Evolutionary conservation across 92 coral and sea anemone species (phyloP), one percentile per base, ranked within the genome.

Genomic region (Paramuricea clavata): DNA sequence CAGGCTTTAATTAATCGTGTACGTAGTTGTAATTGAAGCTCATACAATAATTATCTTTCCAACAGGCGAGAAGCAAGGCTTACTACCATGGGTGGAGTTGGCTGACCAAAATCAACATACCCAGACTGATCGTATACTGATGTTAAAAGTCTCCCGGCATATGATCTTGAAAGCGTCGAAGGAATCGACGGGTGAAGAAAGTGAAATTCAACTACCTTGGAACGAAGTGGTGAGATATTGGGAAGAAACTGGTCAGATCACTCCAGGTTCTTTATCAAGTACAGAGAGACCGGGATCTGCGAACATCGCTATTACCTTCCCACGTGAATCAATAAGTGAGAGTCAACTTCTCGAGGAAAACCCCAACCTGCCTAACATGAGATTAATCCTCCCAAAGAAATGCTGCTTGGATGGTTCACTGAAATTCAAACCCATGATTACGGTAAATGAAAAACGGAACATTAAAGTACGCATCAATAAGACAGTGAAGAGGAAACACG

Each of bases 131-230:
- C 68, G 49, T 16, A 30, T 52, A 35, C 27, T 78, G 69, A 78
- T 57, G 69, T 78, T 78, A 35, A 78, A 57, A 36, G 31, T 78
- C 13, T 60, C 83, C 30, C 69, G 68, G 31, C 36, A 52, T 33
- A 78, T 78, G 83, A 78, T 78, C 22, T 50, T 78, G 69, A 57
- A 57, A 78, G 83, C 69, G 26, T 52, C 68, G 28, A 31, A 30
- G 32, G 9, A 30, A 5, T 52, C 83, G 13, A 32, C 49, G 21
- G 54, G 19, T 25, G 64, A 57, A 54, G 83, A 52, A 78, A 30
- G 41, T 31, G 69, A 78, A 78, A 78, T 78, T 52, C 83, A 54
- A 6, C 54, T 78, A 8, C 83, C 83, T 35, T 78, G 83, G 83
- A 78, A 78, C 47, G 83, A 78, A 7, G 69, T 57, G 2, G 62